phyloP scores from a whole-genome alignment of 2,888 invertebrate genomes.

The Limnephilus marmoratus region DNA sequence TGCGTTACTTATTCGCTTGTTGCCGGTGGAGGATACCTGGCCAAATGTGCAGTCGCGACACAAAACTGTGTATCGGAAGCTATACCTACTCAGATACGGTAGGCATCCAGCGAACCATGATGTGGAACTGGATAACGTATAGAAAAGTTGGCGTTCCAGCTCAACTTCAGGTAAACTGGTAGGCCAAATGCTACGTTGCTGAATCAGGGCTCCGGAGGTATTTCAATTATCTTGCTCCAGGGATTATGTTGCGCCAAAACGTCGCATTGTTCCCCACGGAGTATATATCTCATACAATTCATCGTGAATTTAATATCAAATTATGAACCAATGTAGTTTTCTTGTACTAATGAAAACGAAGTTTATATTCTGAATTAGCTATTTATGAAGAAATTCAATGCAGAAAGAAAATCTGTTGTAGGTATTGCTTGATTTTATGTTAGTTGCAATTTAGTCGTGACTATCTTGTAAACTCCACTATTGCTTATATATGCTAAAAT shows the following conservation, averaged over 20 bases:
- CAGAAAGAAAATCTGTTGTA: too few relatives aligned
- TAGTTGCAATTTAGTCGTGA: not conserved
- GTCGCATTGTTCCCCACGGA: not conserved
- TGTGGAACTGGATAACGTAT: conserved; percentile 36
- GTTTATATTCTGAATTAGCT: not conserved
- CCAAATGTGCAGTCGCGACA: conserved; percentile 52
- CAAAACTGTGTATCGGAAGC: conserved; percentile 38
- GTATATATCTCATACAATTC: not conserved
- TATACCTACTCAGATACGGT: conserved; percentile 3
- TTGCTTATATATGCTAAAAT: not conserved
- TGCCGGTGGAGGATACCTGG: not conserved
- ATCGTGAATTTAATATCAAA: not conserved
- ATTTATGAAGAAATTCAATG: too few relatives aligned
- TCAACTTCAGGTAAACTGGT: conserved; percentile 33
- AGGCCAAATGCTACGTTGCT: conserved; percentile 19
- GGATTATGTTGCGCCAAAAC: not conserved
- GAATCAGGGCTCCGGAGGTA: not conserved
- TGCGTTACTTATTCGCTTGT: not conserved
- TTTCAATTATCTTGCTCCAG: not conserved
- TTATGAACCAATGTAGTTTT: not conserved
- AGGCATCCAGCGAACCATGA: conserved; percentile 52
- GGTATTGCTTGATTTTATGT: too few relatives aligned
- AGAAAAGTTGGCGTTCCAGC: conserved; percentile 42
- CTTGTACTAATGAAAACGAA: not conserved
- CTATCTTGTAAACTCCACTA: too few relatives aligned